phyloP scores from a whole-genome alignment of 2,797 vertebrate genomes.

The Odontamblyopus rebecca region DNA sequence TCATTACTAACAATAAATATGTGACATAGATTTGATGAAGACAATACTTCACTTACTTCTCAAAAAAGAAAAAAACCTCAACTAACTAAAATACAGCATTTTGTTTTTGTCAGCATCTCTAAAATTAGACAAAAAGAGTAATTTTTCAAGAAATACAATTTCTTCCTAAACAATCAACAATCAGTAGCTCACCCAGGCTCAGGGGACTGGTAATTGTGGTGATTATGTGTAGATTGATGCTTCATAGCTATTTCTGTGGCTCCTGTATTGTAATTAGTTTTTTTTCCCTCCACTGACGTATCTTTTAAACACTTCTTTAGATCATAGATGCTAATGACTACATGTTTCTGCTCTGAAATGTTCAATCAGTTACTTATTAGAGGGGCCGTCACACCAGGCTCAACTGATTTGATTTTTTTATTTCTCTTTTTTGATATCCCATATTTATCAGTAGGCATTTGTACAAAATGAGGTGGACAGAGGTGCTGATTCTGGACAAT shows the following conservation, averaged over 20 bases:
- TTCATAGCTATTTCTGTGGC: slow-evolving; percentile 69
- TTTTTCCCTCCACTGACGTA: slow-evolving; percentile 52
- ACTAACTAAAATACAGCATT: background rate
- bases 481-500: background rate
- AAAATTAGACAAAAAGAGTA: slow-evolving; percentile 49
- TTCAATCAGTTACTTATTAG: slow-evolving; percentile 77
- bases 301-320: slow-evolving; percentile 68
- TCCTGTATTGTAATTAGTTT: slow-evolving; percentile 72
- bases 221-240: slow-evolving; percentile 72
- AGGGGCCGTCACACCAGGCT: slow-evolving; percentile 60
- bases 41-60: background rate
- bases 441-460: slow-evolving; percentile 54
- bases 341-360: slow-evolving; percentile 74
- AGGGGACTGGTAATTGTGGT: slow-evolving; percentile 67
- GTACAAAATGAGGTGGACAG: slow-evolving; percentile 28
- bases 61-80: background rate
- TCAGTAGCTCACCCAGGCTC: slow-evolving; percentile 46
- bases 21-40: background rate
- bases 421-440: slow-evolving; percentile 58
- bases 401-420: slow-evolving; percentile 70
- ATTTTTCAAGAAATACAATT: slow-evolving; percentile 41
- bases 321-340: slow-evolving; percentile 69
- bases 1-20: too few species aligned
- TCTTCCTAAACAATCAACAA: slow-evolving; percentile 55
- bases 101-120: background rate